phyloP scores from a whole-genome alignment of 2,888 invertebrate genomes.

The Diarsia dahlii region DNA sequence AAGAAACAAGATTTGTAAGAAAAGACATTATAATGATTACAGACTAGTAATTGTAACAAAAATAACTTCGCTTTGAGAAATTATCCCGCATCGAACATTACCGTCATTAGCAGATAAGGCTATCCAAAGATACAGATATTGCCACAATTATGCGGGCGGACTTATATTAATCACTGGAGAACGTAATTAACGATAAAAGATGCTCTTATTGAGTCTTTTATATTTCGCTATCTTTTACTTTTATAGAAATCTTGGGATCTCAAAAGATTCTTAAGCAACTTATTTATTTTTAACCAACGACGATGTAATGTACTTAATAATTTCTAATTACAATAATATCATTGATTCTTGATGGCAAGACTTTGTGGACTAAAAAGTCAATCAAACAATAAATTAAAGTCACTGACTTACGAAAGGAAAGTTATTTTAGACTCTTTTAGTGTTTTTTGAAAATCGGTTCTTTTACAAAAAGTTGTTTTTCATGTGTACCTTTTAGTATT shows the following conservation, averaged over 20 bases:
- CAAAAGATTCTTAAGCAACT: not conserved
- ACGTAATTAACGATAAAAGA: slow-evolving; percentile 39
- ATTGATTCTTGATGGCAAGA: too few relatives aligned
- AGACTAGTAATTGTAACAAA: not conserved
- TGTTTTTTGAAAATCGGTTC: too few relatives aligned
- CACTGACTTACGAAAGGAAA: too few relatives aligned
- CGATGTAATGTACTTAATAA: too few relatives aligned
- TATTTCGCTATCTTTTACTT: not conserved
- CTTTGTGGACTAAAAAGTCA: too few relatives aligned
- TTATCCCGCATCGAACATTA: slow-evolving; percentile 38
- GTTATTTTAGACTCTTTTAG: too few relatives aligned
- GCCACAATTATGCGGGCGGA: slow-evolving; percentile 49
- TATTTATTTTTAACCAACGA: not conserved
- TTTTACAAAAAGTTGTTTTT: too few relatives aligned
- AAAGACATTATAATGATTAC: not conserved
- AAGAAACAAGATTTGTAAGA: not conserved
- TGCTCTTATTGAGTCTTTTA: not conserved
- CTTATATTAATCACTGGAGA: slow-evolving; percentile 15
- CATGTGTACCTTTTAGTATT: too few relatives aligned
- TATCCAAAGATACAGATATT: slow-evolving; percentile 29
- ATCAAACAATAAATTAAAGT: too few relatives aligned
- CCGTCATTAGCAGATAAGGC: slow-evolving; percentile 35
- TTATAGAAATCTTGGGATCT: not conserved
- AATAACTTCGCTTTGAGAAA: slow-evolving; percentile 1
- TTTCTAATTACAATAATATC: too few relatives aligned